Base-by-base conservation (phyloP, 1,140 invertebrate genomes). In the Zaprionus nigranus region DNA sequence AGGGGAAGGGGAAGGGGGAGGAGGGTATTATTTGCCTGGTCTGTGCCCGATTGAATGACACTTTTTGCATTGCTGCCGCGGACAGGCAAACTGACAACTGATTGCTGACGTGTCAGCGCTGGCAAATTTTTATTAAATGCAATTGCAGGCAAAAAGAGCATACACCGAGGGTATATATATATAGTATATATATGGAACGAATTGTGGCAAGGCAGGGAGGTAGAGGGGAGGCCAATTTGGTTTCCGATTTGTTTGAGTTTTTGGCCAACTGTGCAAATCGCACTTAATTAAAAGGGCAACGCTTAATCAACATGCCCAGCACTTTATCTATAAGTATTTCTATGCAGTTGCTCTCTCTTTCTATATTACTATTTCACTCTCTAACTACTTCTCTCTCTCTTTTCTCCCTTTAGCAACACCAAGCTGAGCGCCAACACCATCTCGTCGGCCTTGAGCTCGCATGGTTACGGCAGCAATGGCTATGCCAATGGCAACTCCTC, bases 351-450 rank as follows among this genome's bases (percentile, higher is more conserved):
- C 40, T 46, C n/a, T 17, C 40, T 46, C 40, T 17, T 40, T 46
- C 7, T 3, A 34, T 34, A 2, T 46, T 7, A 3, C 40, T 17
- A n/a, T 17, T n/a, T 17, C 40, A 9, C n/a, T 46, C 40, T 17
- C 40, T 43, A 6, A n/a, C 40, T 0, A 5, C 1, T 46, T 4
- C 13, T 38, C 36, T 38, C 36, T 38, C n/a, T 68, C 51, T 24
- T 22, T 22, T 7, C 60, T 30, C 24, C 24, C 4, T 26, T 26
- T 34, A 93, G 90, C 9, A 92, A 92, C 49, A 92, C 92, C 63
- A 93, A 92, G 79, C 61, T 93, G 71, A 92, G 87, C 75, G 92
- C 92, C 71, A 81, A 46, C 51, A 92, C 92, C 61, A 93, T 93
- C 67, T 92, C 92, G 24, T 90, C 91, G 71, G 92, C 92, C 59